phyloP scores from a whole-genome alignment of 2,797 vertebrate genomes.

The Saxicola maurus region DNA sequence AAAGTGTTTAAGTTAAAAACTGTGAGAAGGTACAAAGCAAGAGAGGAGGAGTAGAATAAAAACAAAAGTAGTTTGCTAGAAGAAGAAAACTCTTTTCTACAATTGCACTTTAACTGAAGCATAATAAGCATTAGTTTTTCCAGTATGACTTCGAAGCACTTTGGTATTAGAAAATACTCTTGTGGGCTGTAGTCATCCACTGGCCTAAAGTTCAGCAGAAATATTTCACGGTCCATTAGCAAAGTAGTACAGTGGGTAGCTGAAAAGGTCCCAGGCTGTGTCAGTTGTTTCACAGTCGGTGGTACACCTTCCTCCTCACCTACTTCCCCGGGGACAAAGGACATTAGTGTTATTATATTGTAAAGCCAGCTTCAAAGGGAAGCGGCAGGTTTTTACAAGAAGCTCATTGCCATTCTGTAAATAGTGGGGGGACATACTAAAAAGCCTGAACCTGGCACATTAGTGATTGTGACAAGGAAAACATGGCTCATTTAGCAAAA shows the following conservation, averaged over 20 bases:
- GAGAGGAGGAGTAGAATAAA: background rate
- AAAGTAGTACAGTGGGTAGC: background rate
- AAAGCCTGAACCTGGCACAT: slow-evolving; percentile 17
- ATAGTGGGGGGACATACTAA: slow-evolving; percentile 13
- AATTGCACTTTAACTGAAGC: background rate
- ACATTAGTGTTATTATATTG: slow-evolving; percentile 24
- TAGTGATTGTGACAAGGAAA: slow-evolving; percentile 31
- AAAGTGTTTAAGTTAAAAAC: background rate
- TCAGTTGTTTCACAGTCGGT: background rate
- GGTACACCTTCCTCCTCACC: slow-evolving; percentile 44
- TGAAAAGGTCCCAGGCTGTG: background rate
- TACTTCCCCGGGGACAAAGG: slow-evolving; percentile 40
- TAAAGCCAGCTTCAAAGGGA: slow-evolving; percentile 55
- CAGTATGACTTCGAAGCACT: background rate
- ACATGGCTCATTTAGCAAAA: slow-evolving; percentile 36
- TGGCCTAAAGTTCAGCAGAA: slow-evolving; percentile 14
- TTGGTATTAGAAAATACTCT: slow-evolving; percentile 1
- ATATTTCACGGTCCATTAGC: slow-evolving; percentile 26
- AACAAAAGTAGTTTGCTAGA: background rate
- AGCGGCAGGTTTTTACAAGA: slow-evolving; percentile 56
- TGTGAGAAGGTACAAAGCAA: background rate
- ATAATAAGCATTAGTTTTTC: background rate
- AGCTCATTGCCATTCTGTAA: slow-evolving; percentile 55
- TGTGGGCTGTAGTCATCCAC: background rate
- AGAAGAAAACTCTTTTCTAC: background rate